These are phyloP conservation scores for Heliangelus exortis DNA, from an alignment of 2,797 vertebrate genomes.

Conservation along the genomic window DNA sequence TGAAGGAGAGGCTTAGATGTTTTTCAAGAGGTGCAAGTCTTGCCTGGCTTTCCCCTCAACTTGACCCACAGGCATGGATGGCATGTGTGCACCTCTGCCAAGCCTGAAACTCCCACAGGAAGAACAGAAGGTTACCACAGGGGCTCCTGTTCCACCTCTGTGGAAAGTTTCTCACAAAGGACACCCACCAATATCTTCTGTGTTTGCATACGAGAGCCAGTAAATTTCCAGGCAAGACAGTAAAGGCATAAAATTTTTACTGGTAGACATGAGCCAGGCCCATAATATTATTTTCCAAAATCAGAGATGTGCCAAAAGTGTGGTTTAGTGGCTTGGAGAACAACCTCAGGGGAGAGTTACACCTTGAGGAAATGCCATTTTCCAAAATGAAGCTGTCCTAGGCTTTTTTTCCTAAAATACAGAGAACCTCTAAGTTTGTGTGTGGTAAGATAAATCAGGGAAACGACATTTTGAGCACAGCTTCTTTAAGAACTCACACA, in stretches of 20 bases:
- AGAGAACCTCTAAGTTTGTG: background rate
- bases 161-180: background rate
- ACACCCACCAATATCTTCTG: fast-evolving
- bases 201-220: background rate
- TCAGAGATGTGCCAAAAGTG: background rate
- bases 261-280: background rate
- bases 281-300: background rate
- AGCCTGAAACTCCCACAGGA: background rate
- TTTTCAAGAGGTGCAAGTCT: background rate
- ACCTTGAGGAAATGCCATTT: background rate
- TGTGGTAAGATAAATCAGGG: background rate
- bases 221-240: background rate
- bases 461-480: background rate
- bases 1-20: background rate
- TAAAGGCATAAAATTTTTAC: background rate
- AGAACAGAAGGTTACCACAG: background rate
- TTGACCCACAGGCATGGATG: fast-evolving
- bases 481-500: background rate
- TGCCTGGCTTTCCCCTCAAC: background rate
- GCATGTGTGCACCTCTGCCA: background rate
- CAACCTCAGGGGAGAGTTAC: background rate
- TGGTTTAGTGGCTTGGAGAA: background rate
- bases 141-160: background rate
- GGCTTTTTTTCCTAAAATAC: background rate
- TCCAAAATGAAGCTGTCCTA: background rate